phyloP scores from a whole-genome alignment of 1,140 invertebrate species.

The Tenebrio molitor region DNA sequence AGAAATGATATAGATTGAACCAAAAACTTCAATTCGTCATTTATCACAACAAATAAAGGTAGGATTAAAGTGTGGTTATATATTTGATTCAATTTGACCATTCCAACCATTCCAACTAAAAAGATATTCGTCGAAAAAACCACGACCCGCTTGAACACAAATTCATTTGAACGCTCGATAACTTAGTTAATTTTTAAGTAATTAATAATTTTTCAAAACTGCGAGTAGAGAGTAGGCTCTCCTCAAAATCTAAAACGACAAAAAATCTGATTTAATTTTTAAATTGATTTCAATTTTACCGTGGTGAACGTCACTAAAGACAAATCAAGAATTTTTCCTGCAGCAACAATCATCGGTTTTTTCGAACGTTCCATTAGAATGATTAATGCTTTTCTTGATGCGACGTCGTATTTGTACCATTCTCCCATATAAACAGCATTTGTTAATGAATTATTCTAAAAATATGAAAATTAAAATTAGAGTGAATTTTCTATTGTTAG shows the following conservation, averaged over 20 bases:
- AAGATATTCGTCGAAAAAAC: too few species aligned
- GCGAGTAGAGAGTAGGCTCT: slow-evolving; percentile 21
- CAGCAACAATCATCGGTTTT: slow-evolving; percentile 39
- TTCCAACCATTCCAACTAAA: too few species aligned
- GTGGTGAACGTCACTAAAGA: slow-evolving; percentile 40
- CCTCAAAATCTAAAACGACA: slow-evolving; percentile 7
- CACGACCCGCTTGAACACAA: too few species aligned
- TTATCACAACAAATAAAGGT: too few species aligned
- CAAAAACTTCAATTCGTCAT: too few species aligned
- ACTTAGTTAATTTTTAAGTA: too few species aligned
- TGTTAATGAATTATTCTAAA: slow-evolving; percentile 41
- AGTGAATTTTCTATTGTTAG: too few species aligned
- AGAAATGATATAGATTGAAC: too few species aligned
- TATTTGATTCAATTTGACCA: too few species aligned
- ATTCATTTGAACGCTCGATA: too few species aligned
- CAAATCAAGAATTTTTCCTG: slow-evolving; percentile 43
- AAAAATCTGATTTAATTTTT: too few species aligned
- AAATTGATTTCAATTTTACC: neutral
- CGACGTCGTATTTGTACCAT: slow-evolving; percentile 44
- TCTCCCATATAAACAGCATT: slow-evolving; percentile 42
- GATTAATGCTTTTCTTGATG: slow-evolving; percentile 48
- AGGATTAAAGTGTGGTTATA: too few species aligned
- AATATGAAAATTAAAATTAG: neutral
- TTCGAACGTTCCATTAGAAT: slow-evolving; percentile 51
- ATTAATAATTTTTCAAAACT: slow-evolving; percentile 31